phyloP scores from a whole-genome alignment of 1,140 invertebrate species.

The Cydia amplana region DNA sequence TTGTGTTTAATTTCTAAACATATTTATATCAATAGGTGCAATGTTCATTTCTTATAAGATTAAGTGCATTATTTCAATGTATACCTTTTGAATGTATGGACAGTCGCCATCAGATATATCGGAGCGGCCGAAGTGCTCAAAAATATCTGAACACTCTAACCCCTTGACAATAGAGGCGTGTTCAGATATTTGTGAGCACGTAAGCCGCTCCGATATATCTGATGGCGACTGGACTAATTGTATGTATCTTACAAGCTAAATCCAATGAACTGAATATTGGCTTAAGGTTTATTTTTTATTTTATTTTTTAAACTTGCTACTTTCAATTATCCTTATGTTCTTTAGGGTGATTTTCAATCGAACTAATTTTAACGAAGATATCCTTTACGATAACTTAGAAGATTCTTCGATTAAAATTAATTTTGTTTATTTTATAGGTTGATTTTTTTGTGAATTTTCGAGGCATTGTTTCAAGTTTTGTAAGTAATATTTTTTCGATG shows the following conservation, averaged over 20 bases:
- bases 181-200: too few relatives aligned
- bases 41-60: slow-evolving; percentile 17
- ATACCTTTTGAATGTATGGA: not conserved
- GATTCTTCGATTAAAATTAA: not conserved
- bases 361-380: not conserved
- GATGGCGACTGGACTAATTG: too few relatives aligned
- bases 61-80: slow-evolving; percentile 6
- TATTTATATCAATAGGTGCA: not conserved
- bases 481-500: slow-evolving; percentile 1
- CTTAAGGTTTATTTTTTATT: slow-evolving; percentile 24
- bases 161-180: too few relatives aligned
- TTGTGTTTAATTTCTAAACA: slow-evolving; percentile 1
- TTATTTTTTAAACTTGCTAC: slow-evolving; percentile 22
- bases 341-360: not conserved
- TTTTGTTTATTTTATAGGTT: not conserved
- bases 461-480: not conserved
- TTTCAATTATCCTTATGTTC: not conserved
- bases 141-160: too few relatives aligned
- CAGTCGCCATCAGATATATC: too few relatives aligned
- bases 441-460: not conserved
- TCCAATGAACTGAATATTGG: slow-evolving; percentile 25
- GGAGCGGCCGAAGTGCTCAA: too few relatives aligned
- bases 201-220: too few relatives aligned
- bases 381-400: not conserved
- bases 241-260: slow-evolving; percentile 24